Evolutionary conservation across 2,888 invertebrate species (phyloP), one percentile per base, ranked within the genome.

Genomic region (Allophyes oxyacanthae): DNA sequence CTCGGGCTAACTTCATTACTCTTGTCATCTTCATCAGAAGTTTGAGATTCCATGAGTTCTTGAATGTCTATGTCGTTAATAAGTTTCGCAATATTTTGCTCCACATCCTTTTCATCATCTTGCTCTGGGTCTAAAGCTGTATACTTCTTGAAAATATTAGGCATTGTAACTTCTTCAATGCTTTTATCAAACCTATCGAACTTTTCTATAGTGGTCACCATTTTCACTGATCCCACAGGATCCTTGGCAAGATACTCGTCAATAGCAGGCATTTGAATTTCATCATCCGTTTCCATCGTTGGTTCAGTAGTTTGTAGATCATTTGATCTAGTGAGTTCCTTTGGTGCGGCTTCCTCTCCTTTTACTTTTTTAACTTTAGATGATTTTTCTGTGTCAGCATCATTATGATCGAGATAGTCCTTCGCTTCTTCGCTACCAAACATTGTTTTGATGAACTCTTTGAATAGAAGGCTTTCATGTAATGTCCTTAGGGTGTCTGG

Each of bases 401-500:
- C 53, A 15, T 48, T 41, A 42, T 57, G 34, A 20, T 72, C 69
- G 34, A 60, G 48, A 48, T 72, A 73, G 30, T 79, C 73, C 25
- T 71, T 61, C 3, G 75, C 65, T 58, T 88, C 86, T 13, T 84
- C 72, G 26, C 79, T 81, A n/a, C 63, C 69, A 50, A 88, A 87
- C 78, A 88, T 81, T 0, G 85, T 83, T 28, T 55, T 43, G 9
- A 88, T 50, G 54, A 88, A 87, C 28, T 86, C 82, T 56, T 81
- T 78, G 50, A 89, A 85, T 2, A 84, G 40, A 6, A 75, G 41
- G 2, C 78, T 72, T 10, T 85, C 79, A 1, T 81, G 59, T 1
- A 80, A 32, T 1, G 69, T 67, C 53, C 83, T 77, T 1, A 86
- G 45, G 7, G 59, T 41, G 2, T 80, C 79, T 0, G 28, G 44